phyloP scores from a whole-genome alignment of 2,888 invertebrate genomes.

The Apotomis turbidana region DNA sequence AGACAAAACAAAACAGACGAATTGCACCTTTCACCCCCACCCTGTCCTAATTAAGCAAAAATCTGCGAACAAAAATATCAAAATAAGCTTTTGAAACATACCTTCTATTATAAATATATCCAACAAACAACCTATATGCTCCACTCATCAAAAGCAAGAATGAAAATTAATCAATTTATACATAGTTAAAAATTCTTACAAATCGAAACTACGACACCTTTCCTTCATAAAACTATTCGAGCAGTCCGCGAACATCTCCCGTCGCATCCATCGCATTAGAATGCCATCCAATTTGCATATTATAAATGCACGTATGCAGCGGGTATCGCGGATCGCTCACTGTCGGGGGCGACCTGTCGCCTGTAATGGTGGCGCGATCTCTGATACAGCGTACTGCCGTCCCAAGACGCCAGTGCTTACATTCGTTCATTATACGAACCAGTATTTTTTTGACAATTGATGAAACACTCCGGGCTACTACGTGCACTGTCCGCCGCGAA shows the following conservation, averaged over 20 bases:
- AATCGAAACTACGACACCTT: not conserved
- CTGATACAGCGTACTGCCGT: conserved; percentile 33
- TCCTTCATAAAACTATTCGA: conserved; percentile 19
- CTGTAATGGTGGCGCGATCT: conserved; percentile 39
- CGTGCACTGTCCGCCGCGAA: too few relatives aligned
- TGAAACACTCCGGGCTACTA: too few relatives aligned
- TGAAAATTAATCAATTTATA: too few relatives aligned
- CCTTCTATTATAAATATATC: too few relatives aligned
- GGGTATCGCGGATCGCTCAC: conserved; percentile 40
- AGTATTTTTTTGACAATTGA: too few relatives aligned
- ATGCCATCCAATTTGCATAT: conserved; percentile 40
- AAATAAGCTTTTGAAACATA: too few relatives aligned
- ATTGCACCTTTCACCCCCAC: too few relatives aligned
- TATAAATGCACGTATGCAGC: conserved; percentile 40
- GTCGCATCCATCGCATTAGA: conserved; percentile 29
- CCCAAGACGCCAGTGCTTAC: not conserved
- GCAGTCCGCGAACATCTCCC: conserved; percentile 27
- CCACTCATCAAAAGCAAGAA: too few relatives aligned
- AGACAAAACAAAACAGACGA: too few relatives aligned
- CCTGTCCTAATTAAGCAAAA: too few relatives aligned
- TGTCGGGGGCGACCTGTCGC: conserved; percentile 38
- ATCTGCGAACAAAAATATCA: too few relatives aligned
- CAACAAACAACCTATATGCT: too few relatives aligned
- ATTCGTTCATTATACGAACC: not conserved
- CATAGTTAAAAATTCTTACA: not conserved